phyloP scores from a whole-genome alignment of 2,113 vertebrate genomes.

The Rhodinocichla rosea region DNA sequence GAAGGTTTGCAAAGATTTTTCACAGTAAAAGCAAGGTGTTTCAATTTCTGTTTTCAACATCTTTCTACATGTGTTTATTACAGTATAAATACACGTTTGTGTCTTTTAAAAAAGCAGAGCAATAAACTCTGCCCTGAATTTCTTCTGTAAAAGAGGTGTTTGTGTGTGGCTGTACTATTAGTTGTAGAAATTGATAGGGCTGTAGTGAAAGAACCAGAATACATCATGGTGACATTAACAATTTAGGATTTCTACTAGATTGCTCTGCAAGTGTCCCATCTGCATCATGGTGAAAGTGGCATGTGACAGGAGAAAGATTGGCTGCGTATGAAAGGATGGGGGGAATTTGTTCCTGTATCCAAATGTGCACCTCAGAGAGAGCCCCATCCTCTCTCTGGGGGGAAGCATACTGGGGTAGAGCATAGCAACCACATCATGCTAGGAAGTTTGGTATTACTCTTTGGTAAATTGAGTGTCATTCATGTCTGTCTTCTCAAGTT shows the following conservation, averaged over 20 bases:
- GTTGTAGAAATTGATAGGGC: background rate
- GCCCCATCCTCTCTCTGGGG: background rate
- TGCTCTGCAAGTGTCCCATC: background rate
- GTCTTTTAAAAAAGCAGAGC: background rate
- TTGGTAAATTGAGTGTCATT: background rate
- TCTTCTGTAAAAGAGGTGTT: background rate
- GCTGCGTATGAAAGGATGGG: background rate
- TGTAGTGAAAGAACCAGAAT: background rate
- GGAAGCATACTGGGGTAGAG: background rate
- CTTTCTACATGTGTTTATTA: background rate
- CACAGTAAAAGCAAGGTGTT: background rate
- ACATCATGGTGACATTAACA: background rate
- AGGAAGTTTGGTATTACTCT: background rate
- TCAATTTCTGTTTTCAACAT: background rate
- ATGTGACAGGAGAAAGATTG: background rate
- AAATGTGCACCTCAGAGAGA: background rate
- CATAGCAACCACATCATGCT: background rate
- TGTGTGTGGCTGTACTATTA: background rate
- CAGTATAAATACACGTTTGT: background rate
- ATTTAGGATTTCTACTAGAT: background rate
- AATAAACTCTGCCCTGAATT: background rate
- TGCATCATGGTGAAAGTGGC: background rate
- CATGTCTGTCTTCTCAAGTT: background rate
- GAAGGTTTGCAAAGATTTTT: slow-evolving; percentile 11
- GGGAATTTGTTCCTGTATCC: background rate